A percentile compares a stretch with the other conserved stretches of the same genome.
These are phyloP conservation scores for Acanthosepion esculentum DNA, from an alignment of 2,888 invertebrate species.

Conservation along the genomic window DNA sequence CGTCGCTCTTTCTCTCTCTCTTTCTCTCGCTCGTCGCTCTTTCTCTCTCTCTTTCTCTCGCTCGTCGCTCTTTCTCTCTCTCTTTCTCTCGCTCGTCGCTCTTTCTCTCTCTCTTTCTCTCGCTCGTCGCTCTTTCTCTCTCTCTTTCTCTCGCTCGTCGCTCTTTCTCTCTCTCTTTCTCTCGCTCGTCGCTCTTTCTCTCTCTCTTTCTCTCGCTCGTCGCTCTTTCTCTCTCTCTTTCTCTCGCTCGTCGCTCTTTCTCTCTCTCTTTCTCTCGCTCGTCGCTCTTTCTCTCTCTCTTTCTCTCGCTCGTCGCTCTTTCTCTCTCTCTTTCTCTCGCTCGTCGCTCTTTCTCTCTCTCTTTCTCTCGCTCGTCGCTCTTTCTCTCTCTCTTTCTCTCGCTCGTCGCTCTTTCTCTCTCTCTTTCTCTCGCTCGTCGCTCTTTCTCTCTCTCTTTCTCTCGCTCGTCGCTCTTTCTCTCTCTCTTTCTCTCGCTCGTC, in stretches of 20 bases:
- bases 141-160: neutral
- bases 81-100: no score
- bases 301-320: no score
- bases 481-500: no score
- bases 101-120: neutral
- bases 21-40: neutral
- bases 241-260: no score
- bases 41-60: neutral
- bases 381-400: no score
- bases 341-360: no score
- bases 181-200: neutral
- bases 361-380: no score
- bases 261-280: no score
- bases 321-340: neutral
- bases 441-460: neutral
- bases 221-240: neutral
- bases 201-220: neutral
- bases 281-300: no score
- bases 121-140: no score
- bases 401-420: no score
- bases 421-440: neutral
- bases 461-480: neutral
- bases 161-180: neutral
- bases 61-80: neutral
- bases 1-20: no score